Percentiles rank a stretch among this genome's conserved stretches.
Evolutionary conservation across 2,797 vertebrate species (phyloP).

Genomic region (Anabacerthia variegaticeps): DNA sequence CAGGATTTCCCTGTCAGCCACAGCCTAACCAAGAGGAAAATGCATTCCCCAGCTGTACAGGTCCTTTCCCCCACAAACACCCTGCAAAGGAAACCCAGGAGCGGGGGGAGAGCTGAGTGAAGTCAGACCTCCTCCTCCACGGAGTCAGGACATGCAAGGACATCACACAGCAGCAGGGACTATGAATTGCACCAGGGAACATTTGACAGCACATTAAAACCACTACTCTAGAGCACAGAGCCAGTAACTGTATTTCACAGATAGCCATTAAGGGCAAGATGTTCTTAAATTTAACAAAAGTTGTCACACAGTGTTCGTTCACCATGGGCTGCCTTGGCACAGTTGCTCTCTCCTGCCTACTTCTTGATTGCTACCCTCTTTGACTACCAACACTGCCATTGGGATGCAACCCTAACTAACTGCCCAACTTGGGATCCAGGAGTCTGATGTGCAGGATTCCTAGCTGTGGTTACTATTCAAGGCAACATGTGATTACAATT

Average conservation of each 20-base stretch:
- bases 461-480: not conserved
- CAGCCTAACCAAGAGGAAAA: not conserved
- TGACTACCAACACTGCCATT: not conserved
- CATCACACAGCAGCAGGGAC: not conserved
- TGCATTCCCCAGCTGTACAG: not conserved
- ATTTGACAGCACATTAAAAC: not conserved
- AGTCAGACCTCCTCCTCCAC: not conserved
- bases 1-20: not conserved
- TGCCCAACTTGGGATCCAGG: not conserved
- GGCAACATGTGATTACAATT: not conserved
- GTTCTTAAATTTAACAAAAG: not conserved
- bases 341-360: not conserved
- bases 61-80: not conserved
- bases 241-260: not conserved
- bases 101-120: not conserved
- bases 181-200: not conserved
- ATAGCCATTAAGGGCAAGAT: not conserved
- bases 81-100: not conserved
- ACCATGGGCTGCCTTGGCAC: not conserved
- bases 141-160: not conserved
- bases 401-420: not conserved
- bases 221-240: not conserved
- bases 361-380: not conserved
- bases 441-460: not conserved
- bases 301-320: not conserved